These are phyloP conservation scores for Spea multiplicata DNA, from an alignment of 2,113 vertebrate genomes.

Conservation along the genomic window DNA sequence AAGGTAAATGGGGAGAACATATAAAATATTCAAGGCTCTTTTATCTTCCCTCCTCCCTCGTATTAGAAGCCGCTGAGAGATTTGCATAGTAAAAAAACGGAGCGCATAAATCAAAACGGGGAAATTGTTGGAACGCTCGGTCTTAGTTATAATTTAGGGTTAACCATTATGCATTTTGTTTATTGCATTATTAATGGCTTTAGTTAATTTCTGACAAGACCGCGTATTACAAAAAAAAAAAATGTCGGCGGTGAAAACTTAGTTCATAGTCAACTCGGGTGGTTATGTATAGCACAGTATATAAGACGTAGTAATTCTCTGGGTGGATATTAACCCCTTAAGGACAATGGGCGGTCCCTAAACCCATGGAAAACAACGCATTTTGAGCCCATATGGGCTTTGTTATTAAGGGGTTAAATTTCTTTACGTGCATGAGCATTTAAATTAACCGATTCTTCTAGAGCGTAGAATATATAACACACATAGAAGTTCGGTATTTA, in stretches of 20 bases:
- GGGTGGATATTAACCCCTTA: too few species aligned
- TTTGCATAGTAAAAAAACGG: constrained; percentile 82
- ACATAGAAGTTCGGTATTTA: too few species aligned
- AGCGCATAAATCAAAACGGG: constrained; percentile 75
- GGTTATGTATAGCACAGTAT: too few species aligned
- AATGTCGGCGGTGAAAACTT: constrained; percentile 73
- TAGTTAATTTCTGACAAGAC: constrained; percentile 74
- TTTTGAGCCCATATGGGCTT: too few species aligned
- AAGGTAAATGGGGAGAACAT: constrained; percentile 81
- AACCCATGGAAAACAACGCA: too few species aligned
- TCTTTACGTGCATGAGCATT: too few species aligned
- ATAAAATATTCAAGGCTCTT: constrained; percentile 81
- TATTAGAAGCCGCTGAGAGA: constrained; percentile 79
- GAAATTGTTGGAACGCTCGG: constrained; percentile 75
- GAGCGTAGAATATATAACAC: too few species aligned
- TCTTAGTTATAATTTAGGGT: constrained; percentile 85
- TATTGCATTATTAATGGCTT: constrained; percentile 82
- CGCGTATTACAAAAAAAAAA: constrained; percentile 70
- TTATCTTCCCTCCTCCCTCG: constrained; percentile 81
- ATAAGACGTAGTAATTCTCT: too few species aligned
- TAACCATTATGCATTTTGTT: constrained; percentile 78
- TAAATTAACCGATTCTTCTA: too few species aligned
- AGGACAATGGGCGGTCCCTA: too few species aligned
- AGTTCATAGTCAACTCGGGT: constrained; percentile 70
- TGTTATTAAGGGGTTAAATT: too few species aligned